Evolutionary conservation across 2,888 invertebrate species (phyloP).

Genomic region (Argyra leucocephala): DNA sequence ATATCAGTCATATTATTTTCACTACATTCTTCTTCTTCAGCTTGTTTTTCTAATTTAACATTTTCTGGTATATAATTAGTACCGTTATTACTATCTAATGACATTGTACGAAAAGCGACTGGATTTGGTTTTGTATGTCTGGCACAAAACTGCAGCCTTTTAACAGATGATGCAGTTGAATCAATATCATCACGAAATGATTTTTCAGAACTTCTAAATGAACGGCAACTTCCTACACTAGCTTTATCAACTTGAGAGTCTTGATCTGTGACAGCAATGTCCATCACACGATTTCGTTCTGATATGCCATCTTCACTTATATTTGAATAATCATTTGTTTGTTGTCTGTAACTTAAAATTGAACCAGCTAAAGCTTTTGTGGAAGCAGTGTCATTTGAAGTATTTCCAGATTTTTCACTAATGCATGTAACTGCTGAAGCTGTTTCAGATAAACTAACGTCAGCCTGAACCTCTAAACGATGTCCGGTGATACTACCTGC

Average conservation of each 20-base stretch:
- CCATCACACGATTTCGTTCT: conserved; percentile 41
- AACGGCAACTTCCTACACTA: conserved; percentile 30
- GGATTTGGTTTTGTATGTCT: conserved; percentile 28
- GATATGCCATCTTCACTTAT: conserved; percentile 46
- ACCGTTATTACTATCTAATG: conserved; percentile 29
- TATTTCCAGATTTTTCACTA: conserved; percentile 54
- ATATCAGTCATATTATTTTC: conserved; percentile 1
- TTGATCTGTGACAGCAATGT: conserved; percentile 24
- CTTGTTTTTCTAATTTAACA: conserved; percentile 28
- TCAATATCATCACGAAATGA: conserved; percentile 29
- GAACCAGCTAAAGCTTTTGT: conserved; percentile 71
- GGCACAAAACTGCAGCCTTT: conserved; percentile 26
- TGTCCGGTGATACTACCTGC: conserved; percentile 35
- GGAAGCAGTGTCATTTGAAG: conserved; percentile 49
- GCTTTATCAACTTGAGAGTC: conserved; percentile 30
- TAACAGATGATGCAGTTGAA: conserved; percentile 25
- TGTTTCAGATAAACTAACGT: conserved; percentile 56
- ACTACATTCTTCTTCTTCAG: conserved; percentile 25
- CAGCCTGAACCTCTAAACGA: conserved; percentile 65
- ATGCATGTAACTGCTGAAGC: conserved; percentile 55
- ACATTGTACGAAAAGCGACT: conserved; percentile 28
- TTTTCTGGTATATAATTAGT: conserved; percentile 30
- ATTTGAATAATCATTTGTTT: conserved; percentile 41
- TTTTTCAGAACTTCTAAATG: conserved; percentile 30
- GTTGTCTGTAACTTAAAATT: conserved; percentile 57